phyloP scores from a whole-genome alignment of 2,113 vertebrate species.

The Nicator chloris region DNA sequence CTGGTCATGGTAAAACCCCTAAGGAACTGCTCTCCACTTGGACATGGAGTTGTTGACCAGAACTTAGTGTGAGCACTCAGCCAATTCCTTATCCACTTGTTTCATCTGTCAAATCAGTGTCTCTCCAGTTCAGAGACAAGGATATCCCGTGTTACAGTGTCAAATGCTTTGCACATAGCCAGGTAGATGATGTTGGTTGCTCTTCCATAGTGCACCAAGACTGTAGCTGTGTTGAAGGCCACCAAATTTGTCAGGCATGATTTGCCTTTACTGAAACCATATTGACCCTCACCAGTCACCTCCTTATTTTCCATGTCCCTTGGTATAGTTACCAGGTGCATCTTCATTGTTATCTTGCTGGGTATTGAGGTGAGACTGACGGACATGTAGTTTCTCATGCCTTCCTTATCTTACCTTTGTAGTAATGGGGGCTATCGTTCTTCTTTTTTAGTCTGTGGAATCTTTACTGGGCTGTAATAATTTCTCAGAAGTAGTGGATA shows the following conservation, averaged over 20 bases:
- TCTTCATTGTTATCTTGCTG: neutral
- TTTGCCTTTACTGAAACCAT: neutral
- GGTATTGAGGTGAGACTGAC: neutral
- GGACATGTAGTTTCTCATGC: neutral
- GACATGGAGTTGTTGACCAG: neutral
- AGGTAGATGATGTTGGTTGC: neutral
- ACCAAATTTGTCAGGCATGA: neutral
- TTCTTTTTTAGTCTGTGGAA: neutral
- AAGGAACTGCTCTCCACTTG: neutral
- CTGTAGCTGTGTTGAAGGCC: neutral
- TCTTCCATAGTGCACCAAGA: neutral
- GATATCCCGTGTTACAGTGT: neutral
- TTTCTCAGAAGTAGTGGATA: neutral
- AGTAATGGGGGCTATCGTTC: neutral
- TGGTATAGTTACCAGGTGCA: neutral
- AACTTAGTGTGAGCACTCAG: neutral
- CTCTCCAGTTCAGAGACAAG: neutral
- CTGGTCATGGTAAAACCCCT: rapidly evolving
- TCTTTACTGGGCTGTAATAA: neutral
- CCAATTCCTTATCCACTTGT: neutral
- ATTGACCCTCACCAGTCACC: neutral
- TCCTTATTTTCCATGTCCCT: neutral
- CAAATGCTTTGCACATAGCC: neutral
- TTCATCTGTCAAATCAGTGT: neutral
- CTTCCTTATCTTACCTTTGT: neutral